Evolutionary conservation across 2,888 invertebrate species (phyloP).

Genomic region (Sphinx pinastri): DNA sequence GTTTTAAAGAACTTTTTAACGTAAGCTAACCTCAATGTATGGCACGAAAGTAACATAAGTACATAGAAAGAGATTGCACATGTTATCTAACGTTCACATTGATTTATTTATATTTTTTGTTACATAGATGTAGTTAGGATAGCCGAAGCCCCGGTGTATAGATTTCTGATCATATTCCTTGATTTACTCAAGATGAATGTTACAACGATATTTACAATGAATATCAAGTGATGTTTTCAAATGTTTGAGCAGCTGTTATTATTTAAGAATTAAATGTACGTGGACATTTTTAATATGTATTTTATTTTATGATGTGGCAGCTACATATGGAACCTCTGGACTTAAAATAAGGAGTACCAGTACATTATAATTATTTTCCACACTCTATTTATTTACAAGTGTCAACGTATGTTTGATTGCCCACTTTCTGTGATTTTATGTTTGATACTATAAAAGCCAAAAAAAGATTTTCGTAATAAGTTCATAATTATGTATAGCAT

Average conservation of each 20-base stretch:
- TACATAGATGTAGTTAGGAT: slow-evolving; percentile 76
- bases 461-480: slow-evolving; percentile 50
- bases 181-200: slow-evolving; percentile 32
- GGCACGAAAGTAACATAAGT: slow-evolving; percentile 63
- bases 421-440: slow-evolving; percentile 74
- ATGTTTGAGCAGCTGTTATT: slow-evolving; percentile 28
- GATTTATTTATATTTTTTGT: slow-evolving; percentile 81
- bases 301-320: background rate
- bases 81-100: slow-evolving; percentile 79
- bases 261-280: slow-evolving; percentile 11
- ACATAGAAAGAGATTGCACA: slow-evolving; percentile 74
- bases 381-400: background rate
- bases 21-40: slow-evolving; percentile 59
- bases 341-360: background rate
- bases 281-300: background rate
- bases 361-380: background rate
- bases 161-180: slow-evolving; percentile 41
- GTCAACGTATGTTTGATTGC: slow-evolving; percentile 12
- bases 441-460: slow-evolving; percentile 73
- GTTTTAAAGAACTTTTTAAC: slow-evolving; percentile 38
- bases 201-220: slow-evolving; percentile 39
- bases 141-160: slow-evolving; percentile 61
- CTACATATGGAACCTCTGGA: background rate
- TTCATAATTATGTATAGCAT: slow-evolving; percentile 15
- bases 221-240: slow-evolving; percentile 43